phyloP scores from a whole-genome alignment of 2,797 vertebrate genomes.

The Oreortyx pictus region DNA sequence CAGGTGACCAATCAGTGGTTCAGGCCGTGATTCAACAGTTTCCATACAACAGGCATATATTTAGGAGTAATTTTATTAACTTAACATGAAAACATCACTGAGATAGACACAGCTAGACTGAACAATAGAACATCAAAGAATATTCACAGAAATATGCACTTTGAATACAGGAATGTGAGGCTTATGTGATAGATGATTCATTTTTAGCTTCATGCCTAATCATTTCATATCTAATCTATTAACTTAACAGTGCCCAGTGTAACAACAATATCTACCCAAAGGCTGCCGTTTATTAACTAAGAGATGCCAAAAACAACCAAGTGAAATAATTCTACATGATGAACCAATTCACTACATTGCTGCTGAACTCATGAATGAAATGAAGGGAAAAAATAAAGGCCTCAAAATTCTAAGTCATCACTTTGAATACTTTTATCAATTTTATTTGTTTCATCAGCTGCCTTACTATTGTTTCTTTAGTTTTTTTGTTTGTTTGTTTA shows the following conservation, averaged over 20 bases:
- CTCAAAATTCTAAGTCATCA: background rate
- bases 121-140: background rate
- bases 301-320: background rate
- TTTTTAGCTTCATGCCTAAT: background rate
- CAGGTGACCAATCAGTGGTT: too few species aligned
- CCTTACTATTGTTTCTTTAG: background rate
- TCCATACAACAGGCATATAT: too few species aligned
- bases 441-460: background rate
- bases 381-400: background rate
- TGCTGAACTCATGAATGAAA: background rate
- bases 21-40: too few species aligned
- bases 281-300: background rate
- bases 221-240: background rate
- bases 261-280: background rate
- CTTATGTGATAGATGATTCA: background rate
- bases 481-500: background rate
- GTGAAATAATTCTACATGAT: background rate
- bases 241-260: background rate
- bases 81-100: background rate
- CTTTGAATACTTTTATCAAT: background rate
- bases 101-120: background rate
- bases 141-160: background rate
- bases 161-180: background rate
- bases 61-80: background rate
- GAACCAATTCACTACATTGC: rapidly evolving